Conservation (phyloP, 2,113 vertebrate species). For the Microcebus murinus region DNA sequence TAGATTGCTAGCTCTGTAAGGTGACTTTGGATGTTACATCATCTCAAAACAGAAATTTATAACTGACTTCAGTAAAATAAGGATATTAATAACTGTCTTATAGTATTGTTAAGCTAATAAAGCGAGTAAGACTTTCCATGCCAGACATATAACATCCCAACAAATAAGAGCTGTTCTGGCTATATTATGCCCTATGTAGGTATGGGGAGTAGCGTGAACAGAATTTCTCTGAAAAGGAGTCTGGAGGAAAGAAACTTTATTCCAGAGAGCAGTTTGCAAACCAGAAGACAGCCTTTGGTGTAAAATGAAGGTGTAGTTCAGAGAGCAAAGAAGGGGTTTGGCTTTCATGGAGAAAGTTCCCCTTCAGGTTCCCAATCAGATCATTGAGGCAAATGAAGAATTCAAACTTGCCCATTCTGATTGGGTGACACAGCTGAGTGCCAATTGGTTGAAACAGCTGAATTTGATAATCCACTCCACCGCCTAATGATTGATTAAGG, state of each 20-base stretch:
- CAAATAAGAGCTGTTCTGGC: not conserved
- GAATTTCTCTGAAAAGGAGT: not conserved
- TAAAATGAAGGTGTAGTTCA: not conserved
- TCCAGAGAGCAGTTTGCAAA: not conserved
- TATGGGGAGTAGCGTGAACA: not conserved
- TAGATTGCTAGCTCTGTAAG: not conserved
- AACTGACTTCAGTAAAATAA: constrained; percentile 26
- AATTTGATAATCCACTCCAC: not conserved
- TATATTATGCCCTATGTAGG: not conserved
- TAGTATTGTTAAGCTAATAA: constrained; percentile 35
- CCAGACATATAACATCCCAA: not conserved
- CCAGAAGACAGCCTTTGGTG: not conserved
- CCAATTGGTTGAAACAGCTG: not conserved
- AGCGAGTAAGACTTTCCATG: not conserved
- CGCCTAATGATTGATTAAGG: not conserved
- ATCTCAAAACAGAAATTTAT: constrained; percentile 49
- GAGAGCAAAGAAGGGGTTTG: not conserved
- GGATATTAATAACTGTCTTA: not conserved
- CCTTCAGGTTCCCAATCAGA: not conserved
- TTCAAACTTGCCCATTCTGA: not conserved
- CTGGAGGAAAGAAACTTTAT: not conserved
- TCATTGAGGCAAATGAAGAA: not conserved
- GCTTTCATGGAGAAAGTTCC: not conserved
- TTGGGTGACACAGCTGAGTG: not conserved
- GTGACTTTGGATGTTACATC: not conserved